Base-by-base conservation (phyloP, 2,797 vertebrate genomes). In the Limnodromus scolopaceus region DNA sequence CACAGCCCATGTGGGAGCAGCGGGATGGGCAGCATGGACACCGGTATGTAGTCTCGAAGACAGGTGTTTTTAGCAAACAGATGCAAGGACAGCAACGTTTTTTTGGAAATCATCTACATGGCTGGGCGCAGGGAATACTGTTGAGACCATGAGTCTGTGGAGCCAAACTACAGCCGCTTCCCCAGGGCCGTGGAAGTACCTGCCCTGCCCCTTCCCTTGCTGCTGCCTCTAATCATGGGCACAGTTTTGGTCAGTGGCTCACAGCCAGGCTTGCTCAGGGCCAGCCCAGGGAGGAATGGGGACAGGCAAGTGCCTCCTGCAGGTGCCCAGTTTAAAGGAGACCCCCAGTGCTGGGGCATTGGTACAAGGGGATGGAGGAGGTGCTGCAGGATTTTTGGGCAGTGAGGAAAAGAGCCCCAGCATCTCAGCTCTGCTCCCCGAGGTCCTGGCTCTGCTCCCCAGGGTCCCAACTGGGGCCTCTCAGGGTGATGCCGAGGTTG, bases 1-100 rank as follows among this genome's bases (percentile, higher is more conserved):
- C 58, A 54, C n/a, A 27, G 34, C 32, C 20, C 39, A 8, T 3
- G 13, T n/a, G 69, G 36, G 45, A 54, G 46, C 36, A 87, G 45
- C 0, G 0, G 46, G 43, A 65, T 3, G 3, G 34, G 46, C 63
- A 69, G 51, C 13, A 28, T 0, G 0, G 49, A 16, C 36, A 30
- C 6, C n/a, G 54, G 28, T 32, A 28, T 24, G 20, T 54, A 18
- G n/a, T 34, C 60, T 75, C 6, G 74, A 74, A 84, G 48, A 23
- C 5, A 12, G 7, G 39, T 0, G 0, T 36, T 93, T 70, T 53
- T 65, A 65, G 61, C 15, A 8, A 71, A 60, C 27, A 28, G 45
- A 12, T 45, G 49, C 27, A 75, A 60, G 61, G 54, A 20, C 3
- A 38, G 54, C 34, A 57, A 6, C 2, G 16, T 24, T 81, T 4